Evolutionary conservation across 2,888 invertebrate species (phyloP), one percentile per base, ranked within the genome.

Genomic region (Plagiodera versicolora): DNA sequence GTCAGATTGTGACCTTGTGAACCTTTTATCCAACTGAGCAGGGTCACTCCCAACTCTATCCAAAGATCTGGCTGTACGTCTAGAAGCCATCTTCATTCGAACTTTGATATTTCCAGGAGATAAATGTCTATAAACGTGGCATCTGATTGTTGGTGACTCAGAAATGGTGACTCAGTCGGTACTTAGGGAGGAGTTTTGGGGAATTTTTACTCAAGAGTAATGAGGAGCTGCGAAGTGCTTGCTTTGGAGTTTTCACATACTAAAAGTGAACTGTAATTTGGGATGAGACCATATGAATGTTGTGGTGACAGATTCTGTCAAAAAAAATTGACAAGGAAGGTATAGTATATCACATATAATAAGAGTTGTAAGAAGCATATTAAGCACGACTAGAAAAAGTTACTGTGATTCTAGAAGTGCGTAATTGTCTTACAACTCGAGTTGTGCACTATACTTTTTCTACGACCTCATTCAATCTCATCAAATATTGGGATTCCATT

Each of bases 1-100:
- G 14, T 53, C 53, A 3, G 53, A 53, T 4, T 53, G 28, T 16
- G 53, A 20, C 16, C 53, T 53, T 14, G 20, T 16, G 17, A 44
- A 53, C 14, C 16, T 39, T 44, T 16, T 44, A 5, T 53, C 39
- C 1, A 10, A 9, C 11, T 35, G 39, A 39, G 39, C 8, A 5
- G 44, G 28, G 10, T 53, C 16, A n/a, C 16, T 39, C 4, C 14
- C 16, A 1, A 24, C 16, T 24, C 53, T 19, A 17, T 53, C 53
- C 44, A 53, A 16, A 14, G 53, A 53, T 45, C 17, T 53, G 11
- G 45, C 24, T 19, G 20, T 45, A 17, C 44, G 24, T 17, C 44
- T 53, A 3, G 28, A 24, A 44, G 11, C 24, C 53, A 53, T 53
- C 16, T 24, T 53, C 14, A n/a, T 39, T 24, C 11, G 6, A 20